Evolutionary conservation across 37 sponge, comb jelly and placozoan genomes (phyloP).

Genomic region (Chondrosia reniformis): DNA sequence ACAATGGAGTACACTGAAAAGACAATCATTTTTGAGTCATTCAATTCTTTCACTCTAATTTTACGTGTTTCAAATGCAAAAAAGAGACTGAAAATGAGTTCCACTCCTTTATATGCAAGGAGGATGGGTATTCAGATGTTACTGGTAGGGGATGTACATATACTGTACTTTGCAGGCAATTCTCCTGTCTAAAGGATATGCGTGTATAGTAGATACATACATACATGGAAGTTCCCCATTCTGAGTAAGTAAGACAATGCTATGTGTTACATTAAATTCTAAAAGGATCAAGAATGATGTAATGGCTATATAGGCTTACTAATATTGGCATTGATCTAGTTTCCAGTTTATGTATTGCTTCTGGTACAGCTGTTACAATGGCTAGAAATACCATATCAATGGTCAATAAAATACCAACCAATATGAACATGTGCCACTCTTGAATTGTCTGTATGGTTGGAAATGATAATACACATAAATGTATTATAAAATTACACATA

Average conservation of each 20-base stretch:
- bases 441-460: constrained; percentile 46
- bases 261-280: no score
- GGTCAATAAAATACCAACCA: constrained; percentile 33
- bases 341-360: constrained; percentile 1
- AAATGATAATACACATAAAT: no score
- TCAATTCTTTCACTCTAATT: constrained; percentile 41
- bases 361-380: constrained; percentile 41
- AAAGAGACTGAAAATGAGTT: constrained; percentile 40
- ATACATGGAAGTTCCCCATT: no score
- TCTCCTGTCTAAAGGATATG: constrained; percentile 24
- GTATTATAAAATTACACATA: no score
- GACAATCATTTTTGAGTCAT: constrained; percentile 52
- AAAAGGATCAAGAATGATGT: no score
- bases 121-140: constrained; percentile 30
- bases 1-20: constrained; percentile 56
- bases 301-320: no score
- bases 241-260: no score
- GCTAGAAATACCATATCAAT: constrained; percentile 40
- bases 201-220: no score
- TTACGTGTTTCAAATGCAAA: constrained; percentile 61
- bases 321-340: no score
- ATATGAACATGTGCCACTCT: constrained; percentile 41
- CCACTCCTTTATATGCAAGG: constrained; percentile 45
- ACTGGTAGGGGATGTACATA: constrained; percentile 4
- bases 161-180: constrained; percentile 11